Percentiles rank a stretch among this genome's conserved stretches.
Conservation (phyloP, 2,888 invertebrate species). For the Nomada fabriciana region DNA sequence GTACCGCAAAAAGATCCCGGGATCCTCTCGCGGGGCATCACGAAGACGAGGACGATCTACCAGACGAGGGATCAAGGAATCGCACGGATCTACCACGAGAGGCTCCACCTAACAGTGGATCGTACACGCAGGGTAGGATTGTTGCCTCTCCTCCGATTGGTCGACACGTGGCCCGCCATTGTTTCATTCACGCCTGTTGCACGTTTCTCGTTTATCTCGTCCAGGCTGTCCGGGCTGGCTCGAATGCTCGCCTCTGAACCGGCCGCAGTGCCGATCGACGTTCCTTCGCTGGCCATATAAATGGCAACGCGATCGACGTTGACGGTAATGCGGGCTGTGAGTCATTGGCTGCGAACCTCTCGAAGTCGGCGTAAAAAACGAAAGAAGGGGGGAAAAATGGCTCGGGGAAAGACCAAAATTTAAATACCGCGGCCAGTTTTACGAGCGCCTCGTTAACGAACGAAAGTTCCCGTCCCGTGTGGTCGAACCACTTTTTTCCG, state of each 20-base stretch:
- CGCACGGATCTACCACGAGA: constrained; percentile 64
- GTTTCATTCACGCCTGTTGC: constrained; percentile 77
- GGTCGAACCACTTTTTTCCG: constrained; percentile 28
- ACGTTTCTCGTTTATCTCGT: constrained; percentile 70
- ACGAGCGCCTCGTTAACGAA: constrained; percentile 48
- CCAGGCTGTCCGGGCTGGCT: constrained; percentile 49
- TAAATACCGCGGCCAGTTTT: constrained; percentile 45
- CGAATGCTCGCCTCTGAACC: constrained; percentile 30
- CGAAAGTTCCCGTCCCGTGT: constrained; percentile 1
- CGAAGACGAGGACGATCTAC: constrained; percentile 45
- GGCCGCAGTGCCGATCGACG: constrained; percentile 22
- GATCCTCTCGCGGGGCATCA: neutral
- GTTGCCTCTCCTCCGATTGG: constrained; percentile 70
- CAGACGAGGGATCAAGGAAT: constrained; percentile 57
- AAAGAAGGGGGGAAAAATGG: neutral
- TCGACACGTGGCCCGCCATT: constrained; percentile 75
- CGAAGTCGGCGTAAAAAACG: neutral
- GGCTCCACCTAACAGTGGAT: constrained; percentile 72
- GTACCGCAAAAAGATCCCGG: constrained; percentile 39
- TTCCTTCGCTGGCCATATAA: constrained; percentile 45
- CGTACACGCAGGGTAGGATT: constrained; percentile 62
- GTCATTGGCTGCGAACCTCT: constrained; percentile 26
- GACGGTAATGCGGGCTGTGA: constrained; percentile 40
- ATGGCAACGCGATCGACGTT: constrained; percentile 57
- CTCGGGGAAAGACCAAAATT: constrained; percentile 18